Conservation (phyloP, 2,113 vertebrate genomes). For the Nansenia antarctica region DNA sequence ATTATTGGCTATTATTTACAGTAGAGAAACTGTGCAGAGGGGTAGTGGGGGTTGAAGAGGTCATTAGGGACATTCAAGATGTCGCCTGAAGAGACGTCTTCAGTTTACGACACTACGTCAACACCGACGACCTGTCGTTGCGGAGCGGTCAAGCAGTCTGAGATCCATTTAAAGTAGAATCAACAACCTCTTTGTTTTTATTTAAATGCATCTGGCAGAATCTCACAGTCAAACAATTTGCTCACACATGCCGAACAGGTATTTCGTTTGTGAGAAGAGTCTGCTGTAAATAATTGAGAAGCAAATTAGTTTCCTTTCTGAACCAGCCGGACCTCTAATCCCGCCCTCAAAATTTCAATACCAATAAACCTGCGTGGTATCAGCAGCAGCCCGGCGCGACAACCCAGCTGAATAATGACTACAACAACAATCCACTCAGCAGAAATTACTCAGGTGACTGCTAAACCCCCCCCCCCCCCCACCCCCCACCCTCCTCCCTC, state of each 20-base stretch:
- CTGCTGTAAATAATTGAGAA: conserved; percentile 27
- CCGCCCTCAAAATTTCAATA: conserved; percentile 45
- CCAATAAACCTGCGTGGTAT: conserved; percentile 40
- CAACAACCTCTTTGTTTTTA: neutral
- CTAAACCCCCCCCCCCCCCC: conserved; percentile 16
- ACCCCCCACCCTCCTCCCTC: no score
- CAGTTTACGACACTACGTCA: no score
- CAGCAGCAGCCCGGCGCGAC: conserved; percentile 40
- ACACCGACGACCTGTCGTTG: no score
- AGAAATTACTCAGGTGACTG: conserved; percentile 50
- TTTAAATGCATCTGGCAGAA: neutral
- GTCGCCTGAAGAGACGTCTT: no score
- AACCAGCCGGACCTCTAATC: conserved; percentile 14
- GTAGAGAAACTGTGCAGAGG: no score
- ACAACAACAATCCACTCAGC: conserved; percentile 55
- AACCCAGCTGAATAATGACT: conserved; percentile 54
- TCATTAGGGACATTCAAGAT: no score
- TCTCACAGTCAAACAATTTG: neutral
- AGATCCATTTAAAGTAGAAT: neutral
- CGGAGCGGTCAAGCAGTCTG: no score
- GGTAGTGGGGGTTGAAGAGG: no score
- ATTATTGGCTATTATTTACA: no score
- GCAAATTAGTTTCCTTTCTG: conserved; percentile 18
- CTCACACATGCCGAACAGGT: neutral
- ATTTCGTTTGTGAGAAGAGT: neutral